Percentiles rank a stretch among this genome's conserved stretches.
Conservation (phyloP, 2,888 invertebrate genomes). For the Drosophila picticornis region DNA sequence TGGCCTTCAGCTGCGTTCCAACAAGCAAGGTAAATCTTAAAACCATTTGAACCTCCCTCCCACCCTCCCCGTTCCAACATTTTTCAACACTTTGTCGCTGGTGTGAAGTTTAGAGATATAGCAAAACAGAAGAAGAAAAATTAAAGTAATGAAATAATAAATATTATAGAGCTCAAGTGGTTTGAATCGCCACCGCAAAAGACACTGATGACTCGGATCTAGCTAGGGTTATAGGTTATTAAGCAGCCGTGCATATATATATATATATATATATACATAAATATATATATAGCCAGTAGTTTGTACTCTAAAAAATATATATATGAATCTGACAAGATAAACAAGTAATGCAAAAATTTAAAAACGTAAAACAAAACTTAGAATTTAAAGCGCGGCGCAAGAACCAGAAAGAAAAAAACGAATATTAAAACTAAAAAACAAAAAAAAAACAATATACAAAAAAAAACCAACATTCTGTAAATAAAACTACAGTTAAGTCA, state of each 20-base stretch:
- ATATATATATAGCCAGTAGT: conserved; percentile 76
- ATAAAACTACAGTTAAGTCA: conserved; percentile 85
- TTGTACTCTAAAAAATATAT: conserved; percentile 73
- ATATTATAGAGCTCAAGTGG: conserved; percentile 56
- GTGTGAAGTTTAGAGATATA: conserved; percentile 33
- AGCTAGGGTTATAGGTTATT: conserved; percentile 68
- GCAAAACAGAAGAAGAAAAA: conserved; percentile 29
- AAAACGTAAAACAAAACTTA: conserved; percentile 48
- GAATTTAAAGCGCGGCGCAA: conserved; percentile 72
- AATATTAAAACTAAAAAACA: conserved; percentile 36
- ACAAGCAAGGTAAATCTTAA: conserved; percentile 68
- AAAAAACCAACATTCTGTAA: conserved; percentile 69
- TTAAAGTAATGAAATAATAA: conserved; percentile 25
- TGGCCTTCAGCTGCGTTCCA: conserved; percentile 70
- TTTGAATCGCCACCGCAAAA: conserved; percentile 40
- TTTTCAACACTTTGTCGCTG: conserved; percentile 57
- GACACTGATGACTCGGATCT: conserved; percentile 59
- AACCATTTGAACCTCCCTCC: conserved; percentile 35
- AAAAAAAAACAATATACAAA: conserved; percentile 23
- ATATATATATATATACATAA: conserved; percentile 30
- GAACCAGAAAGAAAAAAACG: conserved; percentile 36
- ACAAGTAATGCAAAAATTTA: conserved; percentile 12
- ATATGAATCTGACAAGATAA: conserved; percentile 24
- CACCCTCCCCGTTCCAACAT: conserved; percentile 1
- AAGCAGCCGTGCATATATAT: conserved; percentile 58